phyloP scores from a whole-genome alignment of 1,140 invertebrate species.

The Episyrphus balteatus region DNA sequence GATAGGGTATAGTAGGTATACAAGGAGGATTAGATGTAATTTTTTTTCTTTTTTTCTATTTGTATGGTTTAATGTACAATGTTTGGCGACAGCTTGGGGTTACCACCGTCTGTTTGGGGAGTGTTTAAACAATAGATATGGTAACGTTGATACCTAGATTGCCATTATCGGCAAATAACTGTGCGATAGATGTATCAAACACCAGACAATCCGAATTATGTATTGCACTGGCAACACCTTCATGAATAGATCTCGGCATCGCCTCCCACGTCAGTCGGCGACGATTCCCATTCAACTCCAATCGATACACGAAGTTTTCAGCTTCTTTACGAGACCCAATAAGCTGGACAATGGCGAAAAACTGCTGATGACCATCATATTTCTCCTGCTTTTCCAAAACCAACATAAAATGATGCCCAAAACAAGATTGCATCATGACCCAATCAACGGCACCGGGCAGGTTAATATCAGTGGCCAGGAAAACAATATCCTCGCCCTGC shows the following conservation, averaged over 20 bases:
- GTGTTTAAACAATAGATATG: constrained; percentile 84
- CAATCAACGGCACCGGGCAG: constrained; percentile 98
- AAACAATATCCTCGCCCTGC: constrained; percentile 97
- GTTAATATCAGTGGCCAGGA: constrained; percentile 98
- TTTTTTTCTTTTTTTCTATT: no score
- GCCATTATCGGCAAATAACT: constrained; percentile 97
- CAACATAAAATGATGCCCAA: constrained; percentile 98
- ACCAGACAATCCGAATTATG: constrained; percentile 97
- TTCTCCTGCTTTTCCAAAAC: constrained; percentile 99
- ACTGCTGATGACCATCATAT: constrained; percentile 94
- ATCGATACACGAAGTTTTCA: constrained; percentile 96
- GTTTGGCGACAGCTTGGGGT: no score
- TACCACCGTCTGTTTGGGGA: constrained; percentile 5
- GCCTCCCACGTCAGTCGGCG: constrained; percentile 96
- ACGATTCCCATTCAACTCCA: constrained; percentile 92
- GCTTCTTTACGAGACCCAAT: constrained; percentile 98
- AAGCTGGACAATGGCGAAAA: constrained; percentile 98
- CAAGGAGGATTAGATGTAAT: no score
- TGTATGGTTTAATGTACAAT: no score
- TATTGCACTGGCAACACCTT: constrained; percentile 97
- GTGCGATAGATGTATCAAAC: constrained; percentile 96
- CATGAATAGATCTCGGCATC: constrained; percentile 95
- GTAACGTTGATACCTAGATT: constrained; percentile 99
- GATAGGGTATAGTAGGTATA: no score
- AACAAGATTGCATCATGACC: constrained; percentile 99